These are phyloP conservation scores for Suncus etruscus DNA, from an alignment of 2,113 vertebrate genomes.

Conservation along the genomic window DNA sequence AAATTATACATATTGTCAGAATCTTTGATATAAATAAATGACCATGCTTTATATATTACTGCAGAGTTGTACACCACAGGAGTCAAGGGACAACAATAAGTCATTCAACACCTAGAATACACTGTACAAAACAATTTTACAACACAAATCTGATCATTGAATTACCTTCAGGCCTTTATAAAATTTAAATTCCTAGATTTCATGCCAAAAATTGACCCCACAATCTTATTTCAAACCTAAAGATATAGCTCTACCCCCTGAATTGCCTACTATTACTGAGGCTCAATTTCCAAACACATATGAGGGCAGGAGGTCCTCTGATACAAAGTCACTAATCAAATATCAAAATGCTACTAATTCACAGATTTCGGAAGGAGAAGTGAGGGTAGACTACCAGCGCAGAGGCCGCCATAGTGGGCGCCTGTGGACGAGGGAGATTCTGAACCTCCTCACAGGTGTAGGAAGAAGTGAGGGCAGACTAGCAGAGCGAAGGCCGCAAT, in stretches of 20 bases:
- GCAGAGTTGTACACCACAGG: rapidly evolving
- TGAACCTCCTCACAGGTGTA: too few relatives aligned
- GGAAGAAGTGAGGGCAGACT: too few relatives aligned
- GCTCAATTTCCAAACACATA: not conserved
- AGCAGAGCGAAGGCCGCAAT: too few relatives aligned
- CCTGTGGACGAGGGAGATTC: too few relatives aligned
- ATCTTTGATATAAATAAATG: not conserved
- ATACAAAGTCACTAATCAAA: not conserved
- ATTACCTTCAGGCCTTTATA: not conserved
- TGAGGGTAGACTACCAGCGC: too few relatives aligned
- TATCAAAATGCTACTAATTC: too few relatives aligned
- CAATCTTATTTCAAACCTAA: not conserved
- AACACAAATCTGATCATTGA: not conserved
- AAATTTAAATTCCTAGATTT: constrained; percentile 6
- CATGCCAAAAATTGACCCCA: not conserved
- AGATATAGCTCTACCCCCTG: not conserved
- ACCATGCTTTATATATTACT: not conserved
- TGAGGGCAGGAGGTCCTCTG: too few relatives aligned
- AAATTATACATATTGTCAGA: not conserved
- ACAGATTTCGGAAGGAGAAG: too few relatives aligned
- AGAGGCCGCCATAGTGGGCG: too few relatives aligned
- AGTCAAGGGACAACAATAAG: not conserved
- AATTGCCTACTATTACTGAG: too few relatives aligned
- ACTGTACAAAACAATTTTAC: not conserved
- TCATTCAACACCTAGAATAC: not conserved